Evolutionary conservation across 2,797 vertebrate genomes (phyloP).

Genomic region (Melanotaenia maccullochi): DNA sequence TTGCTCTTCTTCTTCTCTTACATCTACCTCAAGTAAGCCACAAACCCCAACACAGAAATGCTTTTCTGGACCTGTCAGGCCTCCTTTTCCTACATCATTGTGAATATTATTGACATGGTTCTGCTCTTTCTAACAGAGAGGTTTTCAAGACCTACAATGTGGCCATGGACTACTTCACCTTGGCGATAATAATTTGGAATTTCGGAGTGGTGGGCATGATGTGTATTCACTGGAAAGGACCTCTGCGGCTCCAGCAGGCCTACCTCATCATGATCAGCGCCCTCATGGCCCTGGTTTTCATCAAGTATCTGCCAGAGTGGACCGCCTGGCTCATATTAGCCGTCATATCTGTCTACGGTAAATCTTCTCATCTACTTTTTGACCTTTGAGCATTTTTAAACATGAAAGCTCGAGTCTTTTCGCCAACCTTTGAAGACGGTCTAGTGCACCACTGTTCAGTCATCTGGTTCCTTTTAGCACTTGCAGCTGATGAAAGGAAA

Average conservation of each 20-base stretch:
- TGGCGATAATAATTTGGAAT: conserved; percentile 95
- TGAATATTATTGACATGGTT: background rate
- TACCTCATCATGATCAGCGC: conserved; percentile 99
- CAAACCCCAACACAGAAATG: background rate
- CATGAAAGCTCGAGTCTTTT: background rate
- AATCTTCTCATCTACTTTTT: conserved; percentile 47
- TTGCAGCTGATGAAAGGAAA: background rate
- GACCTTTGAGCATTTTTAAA: conserved; percentile 17
- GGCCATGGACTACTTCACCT: conserved; percentile 95
- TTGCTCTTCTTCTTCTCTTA: conserved; percentile 98
- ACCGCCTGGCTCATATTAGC: conserved; percentile 98
- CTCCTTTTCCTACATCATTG: background rate
- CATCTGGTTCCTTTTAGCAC: conserved; percentile 36
- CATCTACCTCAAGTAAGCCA: conserved; percentile 96
- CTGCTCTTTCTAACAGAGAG: conserved; percentile 81
- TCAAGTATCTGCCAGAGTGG: conserved; percentile 99
- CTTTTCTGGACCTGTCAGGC: background rate
- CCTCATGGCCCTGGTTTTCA: conserved; percentile 99
- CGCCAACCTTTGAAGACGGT: conserved; percentile 10
- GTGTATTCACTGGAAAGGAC: conserved; percentile 98
- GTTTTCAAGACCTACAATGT: conserved; percentile 98
- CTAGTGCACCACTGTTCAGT: background rate
- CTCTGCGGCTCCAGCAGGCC: conserved; percentile 95
- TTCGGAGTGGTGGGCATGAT: conserved; percentile 99
- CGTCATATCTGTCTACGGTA: conserved; percentile 98